A percentile compares a stretch with the other conserved stretches of the same genome.
Conservation (phyloP, 2,888 invertebrate genomes). For the Diogma glabrata region DNA sequence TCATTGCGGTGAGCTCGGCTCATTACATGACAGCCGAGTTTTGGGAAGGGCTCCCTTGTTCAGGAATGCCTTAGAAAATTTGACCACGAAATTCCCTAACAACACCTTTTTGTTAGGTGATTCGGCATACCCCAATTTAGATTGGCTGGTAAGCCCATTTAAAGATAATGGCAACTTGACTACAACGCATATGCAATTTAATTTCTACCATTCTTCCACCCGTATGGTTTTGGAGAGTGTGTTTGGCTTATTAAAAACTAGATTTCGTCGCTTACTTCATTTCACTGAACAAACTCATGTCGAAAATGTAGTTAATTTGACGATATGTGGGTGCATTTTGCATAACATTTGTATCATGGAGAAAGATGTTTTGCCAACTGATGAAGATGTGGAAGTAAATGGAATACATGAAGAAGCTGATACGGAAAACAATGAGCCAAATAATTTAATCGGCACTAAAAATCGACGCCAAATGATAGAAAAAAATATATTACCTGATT, state of each 20-base stretch:
- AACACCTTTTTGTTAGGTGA: constrained; percentile 20
- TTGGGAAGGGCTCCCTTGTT: constrained; percentile 19
- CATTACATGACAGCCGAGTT: constrained; percentile 21
- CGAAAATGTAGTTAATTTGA: constrained; percentile 1
- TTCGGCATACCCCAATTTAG: constrained; percentile 21
- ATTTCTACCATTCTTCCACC: too few relatives aligned
- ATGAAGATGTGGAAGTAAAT: not conserved
- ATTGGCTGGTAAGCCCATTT: not conserved
- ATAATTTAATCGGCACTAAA: too few relatives aligned
- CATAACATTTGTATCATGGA: not conserved
- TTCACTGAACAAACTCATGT: not conserved
- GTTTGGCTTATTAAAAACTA: not conserved
- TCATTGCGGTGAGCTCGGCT: constrained; percentile 22
- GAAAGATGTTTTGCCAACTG: not conserved
- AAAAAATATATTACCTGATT: too few relatives aligned
- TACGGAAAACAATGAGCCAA: too few relatives aligned
- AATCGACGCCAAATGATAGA: too few relatives aligned
- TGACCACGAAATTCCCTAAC: not conserved
- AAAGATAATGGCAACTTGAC: not conserved
- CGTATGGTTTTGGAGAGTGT: not conserved
- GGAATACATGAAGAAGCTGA: too few relatives aligned
- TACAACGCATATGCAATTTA: constrained; percentile 8
- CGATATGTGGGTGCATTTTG: not conserved
- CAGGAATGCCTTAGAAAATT: constrained; percentile 11
- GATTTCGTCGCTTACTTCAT: not conserved